Evolutionary conservation across 2,113 vertebrate genomes (phyloP).

Genomic region (Spilogale gracilis): DNA sequence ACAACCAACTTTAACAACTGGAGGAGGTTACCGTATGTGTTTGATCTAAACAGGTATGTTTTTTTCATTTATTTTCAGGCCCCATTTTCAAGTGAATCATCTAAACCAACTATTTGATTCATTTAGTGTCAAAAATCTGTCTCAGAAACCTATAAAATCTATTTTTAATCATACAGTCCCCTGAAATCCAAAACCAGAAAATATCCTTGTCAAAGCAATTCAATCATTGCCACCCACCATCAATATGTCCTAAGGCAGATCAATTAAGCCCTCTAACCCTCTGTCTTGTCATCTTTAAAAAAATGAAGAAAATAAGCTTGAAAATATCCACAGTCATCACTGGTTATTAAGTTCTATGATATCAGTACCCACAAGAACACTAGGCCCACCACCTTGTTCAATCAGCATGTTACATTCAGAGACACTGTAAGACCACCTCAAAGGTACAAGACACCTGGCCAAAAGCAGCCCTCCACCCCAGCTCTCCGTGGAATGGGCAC

Average conservation of each 20-base stretch:
- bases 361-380: neutral
- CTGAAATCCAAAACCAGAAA: neutral
- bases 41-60: neutral
- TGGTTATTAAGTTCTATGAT: neutral
- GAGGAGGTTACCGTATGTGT: neutral
- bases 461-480: neutral
- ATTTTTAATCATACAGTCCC: neutral
- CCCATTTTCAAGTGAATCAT: neutral
- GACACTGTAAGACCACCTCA: neutral
- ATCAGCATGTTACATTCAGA: neutral
- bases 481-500: neutral
- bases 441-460: neutral
- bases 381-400: neutral
- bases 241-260: neutral
- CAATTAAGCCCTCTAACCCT: neutral
- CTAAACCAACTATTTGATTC: neutral
- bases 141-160: slow-evolving; percentile 23
- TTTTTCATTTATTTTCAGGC: neutral
- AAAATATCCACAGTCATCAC: neutral
- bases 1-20: neutral
- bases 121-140: neutral
- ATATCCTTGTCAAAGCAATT: neutral
- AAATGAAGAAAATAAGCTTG: neutral
- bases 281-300: neutral
- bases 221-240: neutral